A percentile compares a stretch with the other conserved stretches of the same genome.
These are phyloP conservation scores for Epicampocera succincta DNA, from an alignment of 2,888 invertebrate species.

Conservation along the genomic window DNA sequence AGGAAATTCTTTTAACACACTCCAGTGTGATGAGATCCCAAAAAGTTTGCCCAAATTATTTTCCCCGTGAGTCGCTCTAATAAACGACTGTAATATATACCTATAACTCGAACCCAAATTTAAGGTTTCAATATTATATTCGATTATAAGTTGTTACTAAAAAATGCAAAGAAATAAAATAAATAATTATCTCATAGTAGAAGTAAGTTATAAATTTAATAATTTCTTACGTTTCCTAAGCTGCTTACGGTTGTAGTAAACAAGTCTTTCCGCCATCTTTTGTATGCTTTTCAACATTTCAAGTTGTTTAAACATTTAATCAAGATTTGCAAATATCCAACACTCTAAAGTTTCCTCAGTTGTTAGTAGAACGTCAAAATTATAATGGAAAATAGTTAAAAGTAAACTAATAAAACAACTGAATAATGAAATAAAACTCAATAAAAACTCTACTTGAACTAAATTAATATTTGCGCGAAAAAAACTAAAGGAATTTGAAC, in stretches of 20 bases:
- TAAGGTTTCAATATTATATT: too few relatives aligned
- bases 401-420: slow-evolving; percentile 25
- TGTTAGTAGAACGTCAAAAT: slow-evolving; percentile 47
- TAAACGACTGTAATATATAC: too few relatives aligned
- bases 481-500: slow-evolving; percentile 10
- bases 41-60: too few relatives aligned
- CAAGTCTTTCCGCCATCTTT: not conserved
- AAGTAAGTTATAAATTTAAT: too few relatives aligned
- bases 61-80: too few relatives aligned
- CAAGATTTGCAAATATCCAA: slow-evolving; percentile 62
- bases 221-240: too few relatives aligned
- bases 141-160: too few relatives aligned
- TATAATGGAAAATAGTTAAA: slow-evolving; percentile 45
- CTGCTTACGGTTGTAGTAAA: not conserved
- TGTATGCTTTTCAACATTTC: slow-evolving; percentile 13
- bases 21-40: too few relatives aligned
- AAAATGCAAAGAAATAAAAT: too few relatives aligned
- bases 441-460: slow-evolving; percentile 24
- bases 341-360: slow-evolving; percentile 52
- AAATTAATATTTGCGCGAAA: slow-evolving; percentile 26
- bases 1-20: too few relatives aligned
- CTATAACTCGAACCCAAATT: too few relatives aligned
- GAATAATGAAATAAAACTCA: slow-evolving; percentile 5
- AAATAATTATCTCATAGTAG: too few relatives aligned
- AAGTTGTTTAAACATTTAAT: slow-evolving; percentile 53